Evolutionary conservation across 2,888 invertebrate genomes (phyloP).

Genomic region (Omphaloscelis lunosa): DNA sequence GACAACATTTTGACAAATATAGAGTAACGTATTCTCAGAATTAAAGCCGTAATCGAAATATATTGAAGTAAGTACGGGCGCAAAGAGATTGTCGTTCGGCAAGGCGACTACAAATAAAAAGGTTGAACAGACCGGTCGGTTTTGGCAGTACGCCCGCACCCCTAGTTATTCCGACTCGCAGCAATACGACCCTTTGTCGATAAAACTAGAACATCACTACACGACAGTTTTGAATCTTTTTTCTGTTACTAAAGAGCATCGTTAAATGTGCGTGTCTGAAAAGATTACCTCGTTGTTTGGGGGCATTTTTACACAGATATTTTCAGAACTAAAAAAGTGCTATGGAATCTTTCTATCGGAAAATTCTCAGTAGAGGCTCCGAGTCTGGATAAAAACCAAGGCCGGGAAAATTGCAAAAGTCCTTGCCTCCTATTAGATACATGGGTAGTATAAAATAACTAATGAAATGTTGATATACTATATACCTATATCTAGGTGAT

Average conservation of each 20-base stretch:
- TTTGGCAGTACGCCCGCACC: constrained; percentile 80
- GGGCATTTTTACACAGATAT: not conserved
- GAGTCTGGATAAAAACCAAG: not conserved
- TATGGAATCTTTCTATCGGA: not conserved
- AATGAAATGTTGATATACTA: not conserved
- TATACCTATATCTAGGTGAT: not conserved
- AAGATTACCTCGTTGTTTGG: not conserved
- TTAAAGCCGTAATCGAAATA: constrained; percentile 69
- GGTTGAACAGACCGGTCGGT: constrained; percentile 74
- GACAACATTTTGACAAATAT: not conserved
- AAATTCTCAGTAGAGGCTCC: no score
- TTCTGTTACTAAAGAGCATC: constrained; percentile 9
- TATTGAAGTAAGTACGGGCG: constrained; percentile 73
- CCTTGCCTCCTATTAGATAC: no score
- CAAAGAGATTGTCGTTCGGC: constrained; percentile 77
- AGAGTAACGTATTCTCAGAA: not conserved
- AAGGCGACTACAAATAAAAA: constrained; percentile 82
- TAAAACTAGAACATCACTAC: constrained; percentile 72
- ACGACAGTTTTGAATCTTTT: constrained; percentile 57
- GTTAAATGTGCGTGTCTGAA: not conserved
- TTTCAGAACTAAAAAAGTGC: not conserved
- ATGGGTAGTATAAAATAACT: not conserved
- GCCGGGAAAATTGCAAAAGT: no score
- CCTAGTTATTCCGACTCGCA: constrained; percentile 72
- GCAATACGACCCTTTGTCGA: constrained; percentile 70